Evolutionary conservation across 2,113 vertebrate species (phyloP).

Genomic region (Edolisoma coerulescens): DNA sequence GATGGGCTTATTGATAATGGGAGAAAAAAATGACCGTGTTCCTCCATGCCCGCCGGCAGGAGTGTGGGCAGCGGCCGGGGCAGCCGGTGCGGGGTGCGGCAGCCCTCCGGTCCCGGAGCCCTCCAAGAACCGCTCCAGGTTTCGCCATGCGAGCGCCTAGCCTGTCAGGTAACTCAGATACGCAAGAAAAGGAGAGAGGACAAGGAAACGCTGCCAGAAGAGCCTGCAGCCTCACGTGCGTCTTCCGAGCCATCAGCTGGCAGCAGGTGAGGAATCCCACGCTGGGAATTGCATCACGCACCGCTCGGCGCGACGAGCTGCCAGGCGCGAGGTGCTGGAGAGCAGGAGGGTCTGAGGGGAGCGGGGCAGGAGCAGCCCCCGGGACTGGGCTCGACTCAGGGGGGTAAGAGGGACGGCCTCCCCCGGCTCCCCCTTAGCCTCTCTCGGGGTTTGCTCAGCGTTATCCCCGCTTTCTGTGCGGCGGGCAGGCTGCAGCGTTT

Average conservation of each 20-base stretch:
- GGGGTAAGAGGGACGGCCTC: neutral
- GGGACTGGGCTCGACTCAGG: neutral
- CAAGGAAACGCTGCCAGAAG: neutral
- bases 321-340: neutral
- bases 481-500: neutral
- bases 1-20: neutral
- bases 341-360: neutral
- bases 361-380: neutral
- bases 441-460: neutral
- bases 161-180: neutral
- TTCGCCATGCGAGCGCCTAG: neutral
- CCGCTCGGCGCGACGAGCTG: neutral
- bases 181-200: neutral
- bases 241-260: neutral
- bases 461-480: neutral
- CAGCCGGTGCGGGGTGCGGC: neutral
- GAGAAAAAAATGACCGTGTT: neutral
- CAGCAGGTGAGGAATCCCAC: constrained; percentile 11
- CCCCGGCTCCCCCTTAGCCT: neutral
- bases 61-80: neutral
- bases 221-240: neutral
- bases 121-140: neutral
- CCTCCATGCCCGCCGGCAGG: neutral
- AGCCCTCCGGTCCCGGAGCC: neutral
- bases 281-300: neutral